A percentile compares a stretch with the other conserved stretches of the same genome.
Conservation (phyloP, 2,113 vertebrate genomes). For the Saguinus imperator region DNA sequence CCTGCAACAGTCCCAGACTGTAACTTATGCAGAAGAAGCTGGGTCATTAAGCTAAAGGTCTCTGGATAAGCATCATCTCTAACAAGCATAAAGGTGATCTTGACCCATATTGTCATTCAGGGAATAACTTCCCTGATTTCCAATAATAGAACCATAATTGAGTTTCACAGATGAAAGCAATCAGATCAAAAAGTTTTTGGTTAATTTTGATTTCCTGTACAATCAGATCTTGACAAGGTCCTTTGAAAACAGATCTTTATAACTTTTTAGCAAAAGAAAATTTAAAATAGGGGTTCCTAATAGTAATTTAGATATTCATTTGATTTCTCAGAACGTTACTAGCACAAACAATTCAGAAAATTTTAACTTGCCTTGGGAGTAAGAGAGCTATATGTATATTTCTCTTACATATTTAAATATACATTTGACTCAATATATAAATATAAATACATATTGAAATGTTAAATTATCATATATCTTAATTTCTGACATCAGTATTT, state of each 20-base stretch:
- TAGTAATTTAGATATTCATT: neutral
- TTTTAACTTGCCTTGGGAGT: neutral
- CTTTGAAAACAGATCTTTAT: neutral
- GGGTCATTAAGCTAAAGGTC: conserved; percentile 73
- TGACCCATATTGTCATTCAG: conserved; percentile 50
- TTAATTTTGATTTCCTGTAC: neutral
- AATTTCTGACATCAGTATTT: neutral
- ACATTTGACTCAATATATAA: no score
- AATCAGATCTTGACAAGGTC: neutral
- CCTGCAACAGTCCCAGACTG: neutral
- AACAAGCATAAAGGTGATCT: conserved; percentile 76
- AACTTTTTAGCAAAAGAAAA: neutral
- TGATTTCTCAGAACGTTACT: neutral
- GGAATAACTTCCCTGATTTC: conserved; percentile 49
- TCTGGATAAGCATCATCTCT: conserved; percentile 47
- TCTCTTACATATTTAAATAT: no score
- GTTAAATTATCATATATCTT: neutral
- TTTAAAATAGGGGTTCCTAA: neutral
- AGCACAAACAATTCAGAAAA: neutral
- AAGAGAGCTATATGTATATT: neutral
- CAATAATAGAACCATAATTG: conserved; percentile 15
- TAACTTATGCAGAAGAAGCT: conserved; percentile 56
- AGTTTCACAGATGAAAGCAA: neutral
- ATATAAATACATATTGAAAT: neutral
- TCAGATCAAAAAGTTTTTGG: neutral